These are phyloP conservation scores for Cryptus armator DNA, from an alignment of 2,888 invertebrate genomes.

Conservation along the genomic window DNA sequence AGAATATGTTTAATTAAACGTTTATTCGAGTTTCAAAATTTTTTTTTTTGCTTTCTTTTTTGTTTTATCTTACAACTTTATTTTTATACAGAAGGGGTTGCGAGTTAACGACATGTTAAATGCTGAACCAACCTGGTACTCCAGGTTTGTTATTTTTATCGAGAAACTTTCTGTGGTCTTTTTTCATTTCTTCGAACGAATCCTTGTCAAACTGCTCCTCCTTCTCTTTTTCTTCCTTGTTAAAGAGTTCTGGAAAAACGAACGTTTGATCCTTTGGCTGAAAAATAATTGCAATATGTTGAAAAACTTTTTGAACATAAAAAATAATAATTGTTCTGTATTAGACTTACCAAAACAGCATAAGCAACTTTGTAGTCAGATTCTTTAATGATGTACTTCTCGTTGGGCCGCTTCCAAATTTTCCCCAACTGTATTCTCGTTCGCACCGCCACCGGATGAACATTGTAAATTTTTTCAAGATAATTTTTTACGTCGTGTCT, in stretches of 20 bases:
- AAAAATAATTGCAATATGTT: conserved; percentile 77
- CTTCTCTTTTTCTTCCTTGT: conserved; percentile 83
- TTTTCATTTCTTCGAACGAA: conserved; percentile 88
- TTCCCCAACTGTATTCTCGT: conserved; percentile 91
- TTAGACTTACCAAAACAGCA: conserved; percentile 89
- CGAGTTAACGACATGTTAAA: conserved; percentile 75
- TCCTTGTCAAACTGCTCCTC: conserved; percentile 88
- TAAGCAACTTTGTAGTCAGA: conserved; percentile 94
- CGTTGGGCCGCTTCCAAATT: conserved; percentile 86
- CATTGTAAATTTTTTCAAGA: conserved; percentile 97
- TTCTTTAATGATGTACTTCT: conserved; percentile 90
- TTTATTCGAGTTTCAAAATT: background rate
- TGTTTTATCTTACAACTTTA: conserved; percentile 31
- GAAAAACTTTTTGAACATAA: background rate
- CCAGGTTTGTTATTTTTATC: conserved; percentile 90
- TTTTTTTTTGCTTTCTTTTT: conserved; percentile 20
- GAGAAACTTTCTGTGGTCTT: conserved; percentile 87
- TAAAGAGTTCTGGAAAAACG: conserved; percentile 91
- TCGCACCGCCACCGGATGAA: conserved; percentile 92
- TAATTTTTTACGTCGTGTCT: conserved; percentile 96
- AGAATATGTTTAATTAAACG: conserved; percentile 3
- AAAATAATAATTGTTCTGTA: conserved; percentile 22
- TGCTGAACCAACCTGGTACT: conserved; percentile 92
- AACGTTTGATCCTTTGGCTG: conserved; percentile 91
- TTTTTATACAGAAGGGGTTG: conserved; percentile 16